phyloP scores from a whole-genome alignment of 2,888 invertebrate species.

The Tiphia femorata region DNA sequence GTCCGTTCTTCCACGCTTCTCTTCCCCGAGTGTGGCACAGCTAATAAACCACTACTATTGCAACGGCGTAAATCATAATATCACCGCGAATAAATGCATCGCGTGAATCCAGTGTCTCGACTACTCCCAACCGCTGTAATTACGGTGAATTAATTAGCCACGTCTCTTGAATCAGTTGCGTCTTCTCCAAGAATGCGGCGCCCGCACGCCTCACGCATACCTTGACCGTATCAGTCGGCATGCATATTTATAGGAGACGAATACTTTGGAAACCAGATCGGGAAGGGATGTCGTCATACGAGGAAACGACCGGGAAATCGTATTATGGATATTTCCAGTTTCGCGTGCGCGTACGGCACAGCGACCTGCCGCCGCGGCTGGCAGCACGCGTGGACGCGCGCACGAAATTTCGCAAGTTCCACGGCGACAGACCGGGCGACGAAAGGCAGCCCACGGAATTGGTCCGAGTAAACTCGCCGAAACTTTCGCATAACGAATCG shows the following conservation, averaged over 20 bases:
- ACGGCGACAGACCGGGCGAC: slow-evolving; percentile 12
- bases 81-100: neutral
- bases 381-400: slow-evolving; percentile 9
- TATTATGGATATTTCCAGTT: slow-evolving; percentile 11
- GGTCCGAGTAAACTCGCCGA: neutral
- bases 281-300: slow-evolving; percentile 23
- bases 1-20: neutral
- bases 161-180: neutral
- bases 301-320: slow-evolving; percentile 29
- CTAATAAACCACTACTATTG: neutral
- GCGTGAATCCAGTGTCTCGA: neutral
- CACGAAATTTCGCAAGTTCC: slow-evolving; percentile 19
- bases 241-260: slow-evolving; percentile 6
- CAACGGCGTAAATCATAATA: neutral
- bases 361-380: slow-evolving; percentile 1
- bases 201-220: neutral
- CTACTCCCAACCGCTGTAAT: neutral
- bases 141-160: neutral
- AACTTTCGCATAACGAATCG: no score
- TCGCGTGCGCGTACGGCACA: slow-evolving; percentile 1
- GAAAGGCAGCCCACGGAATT: slow-evolving; percentile 20
- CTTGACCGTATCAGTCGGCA: slow-evolving; percentile 16
- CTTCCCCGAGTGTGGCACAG: no score
- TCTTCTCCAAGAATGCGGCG: neutral
- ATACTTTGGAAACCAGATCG: slow-evolving; percentile 6